phyloP scores from a whole-genome alignment of 2,888 invertebrate genomes.

The Incurvaria masculella region DNA sequence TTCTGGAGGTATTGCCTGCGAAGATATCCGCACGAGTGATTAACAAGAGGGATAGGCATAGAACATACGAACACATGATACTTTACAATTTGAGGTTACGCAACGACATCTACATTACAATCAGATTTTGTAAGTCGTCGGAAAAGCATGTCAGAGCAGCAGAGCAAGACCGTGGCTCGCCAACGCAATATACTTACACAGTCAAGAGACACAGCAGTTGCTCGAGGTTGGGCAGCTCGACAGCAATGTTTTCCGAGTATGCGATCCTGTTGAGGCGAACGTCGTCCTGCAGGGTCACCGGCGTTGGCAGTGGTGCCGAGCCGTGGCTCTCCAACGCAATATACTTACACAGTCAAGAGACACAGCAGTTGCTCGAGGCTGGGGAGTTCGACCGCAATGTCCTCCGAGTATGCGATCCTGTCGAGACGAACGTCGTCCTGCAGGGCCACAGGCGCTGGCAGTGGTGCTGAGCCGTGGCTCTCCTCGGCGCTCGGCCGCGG shows the following conservation, averaged over 20 bases:
- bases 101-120: too few species aligned
- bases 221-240: slow-evolving; percentile 63
- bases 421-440: slow-evolving; percentile 88
- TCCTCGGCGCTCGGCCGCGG: slow-evolving; percentile 41
- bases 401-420: slow-evolving; percentile 65
- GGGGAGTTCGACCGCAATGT: slow-evolving; percentile 49
- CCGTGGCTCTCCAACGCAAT: slow-evolving; percentile 49
- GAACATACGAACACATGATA: too few species aligned
- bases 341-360: slow-evolving; percentile 68
- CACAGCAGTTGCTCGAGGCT: slow-evolving; percentile 77
- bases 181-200: slow-evolving; percentile 57
- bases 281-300: slow-evolving; percentile 80
- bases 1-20: slow-evolving; percentile 67
- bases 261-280: slow-evolving; percentile 76
- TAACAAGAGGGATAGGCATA: background rate
- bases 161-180: too few species aligned
- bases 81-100: too few species aligned
- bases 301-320: slow-evolving; percentile 53
- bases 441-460: slow-evolving; percentile 67
- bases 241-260: slow-evolving; percentile 54
- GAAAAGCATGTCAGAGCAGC: too few species aligned
- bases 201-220: slow-evolving; percentile 77
- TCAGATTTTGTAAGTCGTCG: too few species aligned
- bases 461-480: slow-evolving; percentile 43
- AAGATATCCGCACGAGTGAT: slow-evolving; percentile 6